Evolutionary conservation across 2,113 vertebrate species (phyloP).

Genomic region (Probosciger aterrimus): DNA sequence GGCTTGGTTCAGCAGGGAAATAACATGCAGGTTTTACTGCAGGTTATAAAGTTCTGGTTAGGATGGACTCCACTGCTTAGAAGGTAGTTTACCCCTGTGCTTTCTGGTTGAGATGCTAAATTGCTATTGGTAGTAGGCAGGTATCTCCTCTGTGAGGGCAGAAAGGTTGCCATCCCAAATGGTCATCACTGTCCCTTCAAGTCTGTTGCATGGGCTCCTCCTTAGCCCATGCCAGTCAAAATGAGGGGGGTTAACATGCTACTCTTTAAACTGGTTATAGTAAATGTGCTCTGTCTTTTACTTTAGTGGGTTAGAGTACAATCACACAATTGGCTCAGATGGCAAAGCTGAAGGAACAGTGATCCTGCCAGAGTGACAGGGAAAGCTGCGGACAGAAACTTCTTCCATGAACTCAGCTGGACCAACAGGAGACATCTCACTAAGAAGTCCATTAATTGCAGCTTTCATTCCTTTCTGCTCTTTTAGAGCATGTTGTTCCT

Average conservation of each 20-base stretch:
- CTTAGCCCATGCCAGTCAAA: neutral
- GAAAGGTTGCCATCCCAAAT: neutral
- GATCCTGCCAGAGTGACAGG: neutral
- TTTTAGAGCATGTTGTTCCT: neutral
- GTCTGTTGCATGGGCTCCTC: neutral
- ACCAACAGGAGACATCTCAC: neutral
- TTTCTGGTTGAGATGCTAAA: neutral
- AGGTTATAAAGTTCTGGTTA: neutral
- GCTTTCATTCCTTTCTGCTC: neutral
- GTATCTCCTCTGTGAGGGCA: neutral
- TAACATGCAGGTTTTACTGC: neutral
- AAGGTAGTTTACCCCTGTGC: neutral
- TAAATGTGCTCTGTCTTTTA: neutral
- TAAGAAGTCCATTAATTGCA: neutral
- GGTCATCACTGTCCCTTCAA: neutral
- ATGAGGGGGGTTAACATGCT: neutral
- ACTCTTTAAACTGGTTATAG: neutral
- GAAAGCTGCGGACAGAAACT: neutral
- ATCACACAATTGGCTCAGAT: neutral
- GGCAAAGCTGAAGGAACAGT: neutral
- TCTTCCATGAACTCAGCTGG: neutral
- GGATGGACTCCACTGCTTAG: neutral
- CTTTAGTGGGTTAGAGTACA: neutral
- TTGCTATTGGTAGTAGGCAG: neutral
- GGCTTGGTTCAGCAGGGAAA: neutral